These are phyloP conservation scores for Tetrao urogallus DNA, from an alignment of 2,113 vertebrate species.

Conservation along the genomic window DNA sequence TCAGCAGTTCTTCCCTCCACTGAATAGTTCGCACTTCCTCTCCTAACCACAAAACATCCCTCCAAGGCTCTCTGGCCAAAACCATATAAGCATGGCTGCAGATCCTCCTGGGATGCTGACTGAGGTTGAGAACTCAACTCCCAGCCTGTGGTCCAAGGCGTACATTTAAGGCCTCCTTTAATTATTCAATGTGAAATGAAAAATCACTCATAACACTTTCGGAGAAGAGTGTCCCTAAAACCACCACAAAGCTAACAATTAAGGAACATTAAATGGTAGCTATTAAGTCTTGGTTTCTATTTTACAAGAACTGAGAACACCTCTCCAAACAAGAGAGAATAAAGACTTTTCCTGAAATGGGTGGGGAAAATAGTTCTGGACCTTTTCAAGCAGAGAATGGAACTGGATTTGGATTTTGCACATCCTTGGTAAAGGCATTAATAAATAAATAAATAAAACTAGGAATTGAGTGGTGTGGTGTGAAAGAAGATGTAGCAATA, in stretches of 20 bases:
- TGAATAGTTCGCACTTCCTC: background rate
- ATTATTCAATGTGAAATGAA: background rate
- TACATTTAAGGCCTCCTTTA: background rate
- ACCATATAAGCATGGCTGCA: accelerated
- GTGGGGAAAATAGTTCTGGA: background rate
- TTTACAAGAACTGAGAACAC: background rate
- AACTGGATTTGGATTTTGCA: background rate
- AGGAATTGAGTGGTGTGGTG: background rate
- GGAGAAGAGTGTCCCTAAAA: background rate
- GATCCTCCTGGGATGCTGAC: background rate
- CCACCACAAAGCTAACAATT: background rate
- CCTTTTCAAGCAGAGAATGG: background rate
- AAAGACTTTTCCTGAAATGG: background rate
- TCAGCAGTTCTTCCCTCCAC: background rate
- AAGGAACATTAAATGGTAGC: background rate
- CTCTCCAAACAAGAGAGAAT: background rate
- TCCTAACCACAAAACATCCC: background rate
- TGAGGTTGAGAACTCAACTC: background rate
- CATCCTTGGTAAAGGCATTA: background rate
- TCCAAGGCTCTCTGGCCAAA: background rate
- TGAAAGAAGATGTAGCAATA: background rate
- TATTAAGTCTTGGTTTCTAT: background rate
- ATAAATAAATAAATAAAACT: background rate
- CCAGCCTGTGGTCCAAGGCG: background rate
- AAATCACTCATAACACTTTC: background rate